Base-by-base conservation (phyloP, 2,797 vertebrate species). In the Tangara arthus region DNA sequence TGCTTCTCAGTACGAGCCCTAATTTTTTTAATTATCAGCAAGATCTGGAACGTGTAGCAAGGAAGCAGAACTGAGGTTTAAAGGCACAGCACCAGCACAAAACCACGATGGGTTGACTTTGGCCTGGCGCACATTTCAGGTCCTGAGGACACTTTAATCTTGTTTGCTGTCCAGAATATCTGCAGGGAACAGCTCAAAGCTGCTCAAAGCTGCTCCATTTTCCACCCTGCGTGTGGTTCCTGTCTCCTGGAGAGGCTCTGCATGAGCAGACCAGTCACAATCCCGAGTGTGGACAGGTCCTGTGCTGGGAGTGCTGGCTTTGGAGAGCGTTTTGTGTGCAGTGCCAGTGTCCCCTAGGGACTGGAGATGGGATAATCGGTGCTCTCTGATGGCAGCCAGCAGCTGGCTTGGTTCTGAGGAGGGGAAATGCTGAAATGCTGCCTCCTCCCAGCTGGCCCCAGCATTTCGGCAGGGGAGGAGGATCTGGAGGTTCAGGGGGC, bases 271-370 rank as follows among this genome's bases (percentile, higher is more conserved):
- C 3, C 0, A 0, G 37, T 44, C 6, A 0, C 3, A 6, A 1
- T 11, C 39, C 65, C 5, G 16, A 8, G 16, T 7, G 27, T 66
- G 84, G 69, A 2, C 55, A 37, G 39, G 42, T 26, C 27, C 72
- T 57, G 72, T 37, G 23, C 72, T 46, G 81, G 65, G 5, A 46
- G 14, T 0, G 3, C 53, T 46, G 46, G 35, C 4, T 44, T 56
- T 87, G 6, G 37, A 34, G 60, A 80, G 47, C 14, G 0, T 64
- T 50, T 50, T 28, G 70, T 44, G 87, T 24, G 92, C 41, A 2
- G 87, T 94, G 94, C 90, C 92, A 93, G 82, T 95, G 92, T 93
- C 90, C 94, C 79, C 94, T 87, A 89, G 92, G 94, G 82, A 91
- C 88, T 76, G 79, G 50, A 76, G 95, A 5, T 6, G 92, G 92